Base-by-base conservation (phyloP, 2,797 vertebrate genomes). In the Ceryle rudis region DNA sequence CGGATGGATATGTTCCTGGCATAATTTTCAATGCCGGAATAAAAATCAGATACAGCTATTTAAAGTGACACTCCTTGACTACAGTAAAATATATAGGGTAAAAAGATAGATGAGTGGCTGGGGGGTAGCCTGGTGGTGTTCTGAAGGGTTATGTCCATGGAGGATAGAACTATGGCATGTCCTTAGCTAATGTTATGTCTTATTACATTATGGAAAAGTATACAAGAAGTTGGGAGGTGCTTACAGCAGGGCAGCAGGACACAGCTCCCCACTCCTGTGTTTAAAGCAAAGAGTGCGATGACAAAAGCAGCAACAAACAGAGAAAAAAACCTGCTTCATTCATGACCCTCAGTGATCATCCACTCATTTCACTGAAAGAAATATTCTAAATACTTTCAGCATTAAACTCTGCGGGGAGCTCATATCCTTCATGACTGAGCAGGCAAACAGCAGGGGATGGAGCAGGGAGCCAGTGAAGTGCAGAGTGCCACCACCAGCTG, bases 1-100 rank as follows among this genome's bases (percentile, higher is more conserved):
- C 85, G 58, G 41, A 33, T 74, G 57, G 46, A 85, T 94, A 89
- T 49, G 52, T 77, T 92, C 64, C 52, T 73, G 60, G 47, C 46
- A n/a, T 42, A 33, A 92, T 57, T 91, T 82, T 80, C 67, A 85
- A 6, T 10, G 17, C 23, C 65, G 78, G 42, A 74, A 72, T 60
- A 72, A 86, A 81, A 89, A 52, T 80, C 69, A 65, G 61, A 57
- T 49, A 65, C 46, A 70, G 5, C 42, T 83, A 26, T 41, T 70
- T 23, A 37, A 14, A n/a, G n/a, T 64, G 70, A 73, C 4, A 33
- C 13, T 9, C 35, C 29, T 60, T 78, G 18, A 65, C 55, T 77
- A 12, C 81, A 90, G 55, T 51, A 26, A 77, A 77, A 80, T 11
- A 4, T 25, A 28, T 7, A 8, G 31, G 9, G 9, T 6, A 52